Base-by-base conservation (phyloP, 2,888 invertebrate genomes). In the Parnassius orleans region DNA sequence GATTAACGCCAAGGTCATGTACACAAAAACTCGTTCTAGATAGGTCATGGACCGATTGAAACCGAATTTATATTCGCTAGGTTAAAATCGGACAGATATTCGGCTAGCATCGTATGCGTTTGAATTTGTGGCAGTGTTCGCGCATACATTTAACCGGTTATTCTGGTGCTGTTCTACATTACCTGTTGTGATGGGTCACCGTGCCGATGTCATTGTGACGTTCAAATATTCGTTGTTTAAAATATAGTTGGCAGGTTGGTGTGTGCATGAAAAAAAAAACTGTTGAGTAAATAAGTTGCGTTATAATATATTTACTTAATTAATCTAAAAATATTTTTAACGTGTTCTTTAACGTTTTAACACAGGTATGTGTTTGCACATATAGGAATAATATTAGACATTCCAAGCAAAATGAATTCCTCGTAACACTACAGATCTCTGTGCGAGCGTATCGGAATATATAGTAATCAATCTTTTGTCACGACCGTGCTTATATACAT, bases 141-240 rank as follows among this genome's bases (percentile, higher is more conserved):
- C 14, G 63, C 56, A 57, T 58, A 59, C 46, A 59, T 47, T 55
- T 24, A 53, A 64, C 63, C 63, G 63, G 63, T 64, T 60, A 53
- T 60, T 60, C 56, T 53, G 56, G 48, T 64, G 60, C 60, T 59
- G 63, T 60, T 60, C 63, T 52, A 63, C 59, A 63, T 64, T 57
- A 64, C 57, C 63, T 64, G 63, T 60, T 57, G 63, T 47, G 63
- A 64, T 57, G 63, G 63, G 63, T 64, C 63, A 64, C 56, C 63
- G 60, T 64, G 63, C 60, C 60, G 60, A 53, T 59, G 60, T 64
- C 60, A 56, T 46, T 19, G 48, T 58, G 51, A 55, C 63, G 54
- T 50, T 42, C 11, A 19, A 24, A 52, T 46, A 44, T 52, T 56
- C 47, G 41, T 56, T 50, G 48, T 5, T 9, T 48, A 33, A 33